Evolutionary conservation across 2,888 invertebrate genomes (phyloP).

Genomic region (Drosophila nr. medialis): DNA sequence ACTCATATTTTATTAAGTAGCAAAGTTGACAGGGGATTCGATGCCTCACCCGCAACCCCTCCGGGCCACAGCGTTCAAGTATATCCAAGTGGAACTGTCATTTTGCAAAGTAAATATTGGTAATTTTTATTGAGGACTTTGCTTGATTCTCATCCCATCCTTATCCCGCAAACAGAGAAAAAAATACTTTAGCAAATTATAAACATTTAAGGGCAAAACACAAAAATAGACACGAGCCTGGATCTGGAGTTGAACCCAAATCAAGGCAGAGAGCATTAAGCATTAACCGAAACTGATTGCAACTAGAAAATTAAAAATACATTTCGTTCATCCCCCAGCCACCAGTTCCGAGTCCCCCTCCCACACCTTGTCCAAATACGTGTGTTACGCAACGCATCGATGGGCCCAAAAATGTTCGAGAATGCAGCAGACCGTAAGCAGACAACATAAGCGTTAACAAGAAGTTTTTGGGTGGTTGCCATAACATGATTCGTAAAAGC

Average conservation of each 20-base stretch:
- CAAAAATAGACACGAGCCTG: slow-evolving; percentile 9
- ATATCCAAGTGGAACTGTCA: slow-evolving; percentile 64
- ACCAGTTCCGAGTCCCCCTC: too few relatives aligned
- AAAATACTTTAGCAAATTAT: slow-evolving; percentile 59
- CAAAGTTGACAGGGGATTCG: slow-evolving; percentile 81
- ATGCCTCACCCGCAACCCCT: slow-evolving; percentile 14
- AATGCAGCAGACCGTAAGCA: slow-evolving; percentile 80
- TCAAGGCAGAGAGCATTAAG: slow-evolving; percentile 39
- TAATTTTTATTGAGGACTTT: slow-evolving; percentile 80
- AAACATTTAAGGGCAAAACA: slow-evolving; percentile 55
- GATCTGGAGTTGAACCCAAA: slow-evolving; percentile 57
- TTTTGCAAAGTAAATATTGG: slow-evolving; percentile 80
- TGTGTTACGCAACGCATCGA: slow-evolving; percentile 32
- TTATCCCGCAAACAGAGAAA: slow-evolving; percentile 51
- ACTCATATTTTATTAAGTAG: slow-evolving; percentile 80
- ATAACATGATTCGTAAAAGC: slow-evolving; percentile 53
- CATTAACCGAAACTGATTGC: slow-evolving; percentile 67
- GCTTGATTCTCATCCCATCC: slow-evolving; percentile 49
- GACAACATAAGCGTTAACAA: slow-evolving; percentile 77
- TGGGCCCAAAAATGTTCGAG: slow-evolving; percentile 44
- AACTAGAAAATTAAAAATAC: slow-evolving; percentile 60
- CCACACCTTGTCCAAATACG: background rate
- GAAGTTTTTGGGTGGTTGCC: slow-evolving; percentile 61
- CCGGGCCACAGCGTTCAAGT: slow-evolving; percentile 1
- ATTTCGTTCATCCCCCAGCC: slow-evolving; percentile 17